These are phyloP conservation scores for Epinephelus fuscoguttatus DNA, from an alignment of 2,113 vertebrate species.

Conservation along the genomic window DNA sequence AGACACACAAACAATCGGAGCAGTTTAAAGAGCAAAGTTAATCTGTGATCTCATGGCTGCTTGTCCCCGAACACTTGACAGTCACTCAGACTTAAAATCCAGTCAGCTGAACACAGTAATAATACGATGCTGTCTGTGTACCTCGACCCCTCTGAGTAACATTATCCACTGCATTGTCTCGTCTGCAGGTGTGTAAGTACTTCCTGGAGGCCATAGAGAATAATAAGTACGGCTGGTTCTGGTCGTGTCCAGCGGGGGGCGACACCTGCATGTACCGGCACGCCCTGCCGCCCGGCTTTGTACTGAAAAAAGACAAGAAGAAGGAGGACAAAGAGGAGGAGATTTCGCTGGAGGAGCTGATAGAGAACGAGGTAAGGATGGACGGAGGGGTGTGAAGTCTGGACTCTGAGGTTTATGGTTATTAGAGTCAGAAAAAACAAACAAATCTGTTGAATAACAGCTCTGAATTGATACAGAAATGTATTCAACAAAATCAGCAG, in stretches of 20 bases:
- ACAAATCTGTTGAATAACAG: too few relatives aligned
- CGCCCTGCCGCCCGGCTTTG: constrained; percentile 95
- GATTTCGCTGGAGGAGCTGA: constrained; percentile 97
- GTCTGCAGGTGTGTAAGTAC: constrained; percentile 92
- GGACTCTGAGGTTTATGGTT: too few relatives aligned
- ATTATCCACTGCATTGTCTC: not conserved
- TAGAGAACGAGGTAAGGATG: constrained; percentile 93
- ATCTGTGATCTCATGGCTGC: not conserved
- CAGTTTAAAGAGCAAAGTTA: not conserved
- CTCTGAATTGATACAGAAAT: too few relatives aligned
- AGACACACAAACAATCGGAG: not conserved
- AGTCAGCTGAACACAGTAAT: not conserved
- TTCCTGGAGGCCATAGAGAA: constrained; percentile 98
- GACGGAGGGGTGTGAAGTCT: not conserved
- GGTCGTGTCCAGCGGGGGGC: constrained; percentile 94
- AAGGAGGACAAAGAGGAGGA: constrained; percentile 96
- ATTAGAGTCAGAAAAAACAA: too few relatives aligned
- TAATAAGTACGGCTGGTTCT: constrained; percentile 99
- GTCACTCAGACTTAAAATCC: not conserved
- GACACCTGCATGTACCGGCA: constrained; percentile 97
- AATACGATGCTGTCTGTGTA: not conserved
- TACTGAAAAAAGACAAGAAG: constrained; percentile 97
- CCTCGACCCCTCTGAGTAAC: fast-evolving
- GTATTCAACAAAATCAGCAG: too few relatives aligned
- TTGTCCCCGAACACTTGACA: not conserved